These are phyloP conservation scores for Sprattus sprattus DNA, from an alignment of 2,113 vertebrate genomes.

Conservation along the genomic window DNA sequence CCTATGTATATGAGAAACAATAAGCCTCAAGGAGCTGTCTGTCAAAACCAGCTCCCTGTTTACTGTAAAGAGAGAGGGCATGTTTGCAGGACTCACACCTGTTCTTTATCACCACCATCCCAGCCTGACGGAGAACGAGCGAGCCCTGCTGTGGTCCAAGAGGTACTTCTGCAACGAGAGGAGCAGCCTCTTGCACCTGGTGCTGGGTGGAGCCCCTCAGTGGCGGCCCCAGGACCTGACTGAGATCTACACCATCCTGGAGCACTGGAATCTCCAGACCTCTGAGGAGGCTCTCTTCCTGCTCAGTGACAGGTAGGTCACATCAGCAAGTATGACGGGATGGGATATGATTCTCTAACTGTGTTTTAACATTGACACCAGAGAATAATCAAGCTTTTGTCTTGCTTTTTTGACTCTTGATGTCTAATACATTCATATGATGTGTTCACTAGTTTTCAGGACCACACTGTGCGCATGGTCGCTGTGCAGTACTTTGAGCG, in stretches of 20 bases:
- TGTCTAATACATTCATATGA: slow-evolving; percentile 2
- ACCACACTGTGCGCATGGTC: slow-evolving; percentile 76
- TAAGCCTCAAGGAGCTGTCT: not conserved
- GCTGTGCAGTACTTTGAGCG: slow-evolving; percentile 77
- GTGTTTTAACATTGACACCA: not conserved
- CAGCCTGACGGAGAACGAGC: slow-evolving; percentile 81
- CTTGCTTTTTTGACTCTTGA: not conserved
- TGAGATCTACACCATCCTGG: slow-evolving; percentile 73
- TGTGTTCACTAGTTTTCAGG: slow-evolving; percentile 77
- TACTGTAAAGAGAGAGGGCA: not conserved
- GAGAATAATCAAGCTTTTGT: not conserved
- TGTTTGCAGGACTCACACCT: not conserved
- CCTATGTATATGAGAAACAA: not conserved
- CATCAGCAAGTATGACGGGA: not conserved
- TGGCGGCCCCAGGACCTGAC: slow-evolving; percentile 72
- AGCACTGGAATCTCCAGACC: slow-evolving; percentile 71
- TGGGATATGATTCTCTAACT: not conserved
- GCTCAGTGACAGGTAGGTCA: slow-evolving; percentile 74
- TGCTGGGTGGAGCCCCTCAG: slow-evolving; percentile 74
- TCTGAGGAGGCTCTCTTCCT: slow-evolving; percentile 80
- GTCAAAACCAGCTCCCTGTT: not conserved
- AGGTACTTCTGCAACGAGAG: slow-evolving; percentile 64
- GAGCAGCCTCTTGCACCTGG: slow-evolving; percentile 75
- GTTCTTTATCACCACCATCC: slow-evolving; percentile 37
- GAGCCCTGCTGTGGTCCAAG: slow-evolving; percentile 79